phyloP scores from a whole-genome alignment of 2,888 invertebrate genomes.

The Cheilosia vernalis region DNA sequence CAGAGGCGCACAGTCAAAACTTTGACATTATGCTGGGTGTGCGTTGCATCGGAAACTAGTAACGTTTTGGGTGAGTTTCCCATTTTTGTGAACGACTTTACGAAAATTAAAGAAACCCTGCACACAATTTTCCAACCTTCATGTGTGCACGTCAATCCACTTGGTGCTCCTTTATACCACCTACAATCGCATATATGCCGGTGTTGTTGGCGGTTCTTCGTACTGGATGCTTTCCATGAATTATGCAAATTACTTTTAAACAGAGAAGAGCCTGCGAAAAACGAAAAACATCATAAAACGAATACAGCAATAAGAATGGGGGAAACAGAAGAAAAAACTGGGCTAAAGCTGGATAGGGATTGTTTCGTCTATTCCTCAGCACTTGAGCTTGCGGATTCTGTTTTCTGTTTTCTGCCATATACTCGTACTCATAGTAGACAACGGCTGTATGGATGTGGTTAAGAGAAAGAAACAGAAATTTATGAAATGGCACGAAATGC shows the following conservation, averaged over 20 bases:
- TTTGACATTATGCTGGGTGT: conserved; percentile 31
- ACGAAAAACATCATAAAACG: conserved; percentile 43
- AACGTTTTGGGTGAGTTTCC: conserved; percentile 6
- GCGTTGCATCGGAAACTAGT: conserved; percentile 22
- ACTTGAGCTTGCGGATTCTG: not conserved
- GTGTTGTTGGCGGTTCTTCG: conserved; percentile 1
- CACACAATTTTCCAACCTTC: conserved; percentile 26
- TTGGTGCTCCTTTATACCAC: conserved; percentile 19
- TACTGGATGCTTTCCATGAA: conserved; percentile 63
- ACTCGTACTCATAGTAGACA: not conserved
- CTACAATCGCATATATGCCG: conserved; percentile 14
- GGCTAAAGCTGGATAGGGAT: conserved; percentile 44
- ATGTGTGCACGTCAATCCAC: conserved; percentile 37
- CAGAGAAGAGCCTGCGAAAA: conserved; percentile 50
- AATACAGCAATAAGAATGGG: conserved; percentile 1
- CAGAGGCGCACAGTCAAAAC: conserved; percentile 17
- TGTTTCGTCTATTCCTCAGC: conserved; percentile 51
- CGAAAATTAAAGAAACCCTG: conserved; percentile 51
- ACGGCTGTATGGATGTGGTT: not conserved
- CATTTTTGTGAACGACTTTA: conserved; percentile 4
- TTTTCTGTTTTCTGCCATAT: not conserved
- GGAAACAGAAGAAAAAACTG: conserved; percentile 9
- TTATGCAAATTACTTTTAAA: conserved; percentile 73
- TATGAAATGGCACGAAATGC: conserved; percentile 69
- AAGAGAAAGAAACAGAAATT: conserved; percentile 25